Evolutionary conservation across 2,797 vertebrate species (phyloP).

Genomic region (Macroramphosus scolopax): DNA sequence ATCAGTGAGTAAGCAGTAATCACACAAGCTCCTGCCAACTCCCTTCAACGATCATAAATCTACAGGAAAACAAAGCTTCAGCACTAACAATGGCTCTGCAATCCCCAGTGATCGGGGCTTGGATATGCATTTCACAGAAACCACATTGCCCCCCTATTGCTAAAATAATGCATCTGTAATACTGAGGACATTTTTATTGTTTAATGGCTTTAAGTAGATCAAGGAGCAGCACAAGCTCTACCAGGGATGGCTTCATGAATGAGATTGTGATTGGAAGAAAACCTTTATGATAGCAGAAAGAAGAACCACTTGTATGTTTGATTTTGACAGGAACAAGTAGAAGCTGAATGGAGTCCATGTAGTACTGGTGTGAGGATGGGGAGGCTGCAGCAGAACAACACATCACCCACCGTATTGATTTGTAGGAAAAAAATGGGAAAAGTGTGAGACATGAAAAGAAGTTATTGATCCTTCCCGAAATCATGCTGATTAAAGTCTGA

Average conservation of each 20-base stretch:
- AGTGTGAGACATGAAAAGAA: conserved; percentile 75
- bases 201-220: conserved; percentile 38
- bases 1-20: conserved; percentile 80
- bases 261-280: conserved; percentile 17
- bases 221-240: conserved; percentile 12
- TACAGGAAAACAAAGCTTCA: conserved; percentile 73
- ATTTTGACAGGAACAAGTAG: too few relatives aligned
- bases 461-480: conserved; percentile 74
- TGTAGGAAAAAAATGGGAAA: conserved; percentile 60
- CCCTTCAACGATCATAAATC: conserved; percentile 76
- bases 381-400: conserved; percentile 44
- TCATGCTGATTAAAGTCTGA: conserved; percentile 70
- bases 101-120: conserved; percentile 63
- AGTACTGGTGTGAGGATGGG: conserved; percentile 4
- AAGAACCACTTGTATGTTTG: too few relatives aligned
- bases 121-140: conserved; percentile 59
- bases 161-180: conserved; percentile 38
- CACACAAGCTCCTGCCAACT: conserved; percentile 74
- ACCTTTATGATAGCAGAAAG: too few relatives aligned
- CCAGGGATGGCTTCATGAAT: conserved; percentile 19
- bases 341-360: conserved; percentile 50
- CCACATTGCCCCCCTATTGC: conserved; percentile 22
- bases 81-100: conserved; percentile 62
- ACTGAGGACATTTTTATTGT: conserved; percentile 31
- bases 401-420: conserved; percentile 68